Evolutionary conservation across 2,888 invertebrate genomes (phyloP), one percentile per base, ranked within the genome.

Genomic region (Noctua janthe): DNA sequence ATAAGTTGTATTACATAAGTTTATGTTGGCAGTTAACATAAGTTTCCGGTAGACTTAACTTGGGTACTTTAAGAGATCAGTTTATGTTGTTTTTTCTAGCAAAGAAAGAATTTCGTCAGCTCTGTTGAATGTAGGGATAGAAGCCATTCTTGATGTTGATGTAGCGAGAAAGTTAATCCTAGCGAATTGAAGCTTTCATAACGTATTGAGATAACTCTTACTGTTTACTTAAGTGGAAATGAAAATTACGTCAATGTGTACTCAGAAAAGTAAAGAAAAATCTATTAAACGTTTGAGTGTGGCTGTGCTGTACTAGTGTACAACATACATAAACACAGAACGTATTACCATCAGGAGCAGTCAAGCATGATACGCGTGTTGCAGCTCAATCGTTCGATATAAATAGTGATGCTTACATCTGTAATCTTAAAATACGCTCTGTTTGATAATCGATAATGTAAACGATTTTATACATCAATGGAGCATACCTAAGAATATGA

Each of bases 391-490:
- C 91, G 84, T 85, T 86, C 79, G 85, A 78, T 91, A 92, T 92
- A 93, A 94, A 92, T 92, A 92, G 87, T 90, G 81, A 87, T 90
- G 90, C 90, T 91, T 91, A 91, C 92, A 91, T 93, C 91, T 91
- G 91, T 91, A 91, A 91, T 91, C 91, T 91, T 85, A 91, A 92
- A 92, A 93, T 92, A 92, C 90, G 78, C 87, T 88, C 87, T 85
- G 91, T 92, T 93, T 93, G 91, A 92, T 93, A 93, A 94, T 92
- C 91, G 90, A 93, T 93, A 93, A 92, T 92, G 91, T 94, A 92
- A 93, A 94, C 92, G 86, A 83, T 92, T 94, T 93, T 91, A 92
- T 91, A 93, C 90, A 92, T 94, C 92, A 93, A 93, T 92, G 90
- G 87, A 87, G 80, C 84, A 89, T 84, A 81, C 87, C 82, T 89